Base-by-base conservation (phyloP, 2,113 vertebrate species). In the Ammodytes dubius region DNA sequence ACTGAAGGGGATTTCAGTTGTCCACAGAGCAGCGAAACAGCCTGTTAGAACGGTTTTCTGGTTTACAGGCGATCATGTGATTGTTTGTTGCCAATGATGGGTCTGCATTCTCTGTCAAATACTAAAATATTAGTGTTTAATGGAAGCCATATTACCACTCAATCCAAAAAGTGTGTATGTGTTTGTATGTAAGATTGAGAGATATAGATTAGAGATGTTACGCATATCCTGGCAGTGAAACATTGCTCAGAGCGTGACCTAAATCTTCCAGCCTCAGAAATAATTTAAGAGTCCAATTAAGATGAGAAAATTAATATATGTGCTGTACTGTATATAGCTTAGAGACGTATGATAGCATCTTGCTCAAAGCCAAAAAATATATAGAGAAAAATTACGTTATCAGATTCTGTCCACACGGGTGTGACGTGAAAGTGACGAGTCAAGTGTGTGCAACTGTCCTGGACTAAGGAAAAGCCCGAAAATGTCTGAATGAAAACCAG, bases 341-440 rank as follows among this genome's bases (percentile, higher is more conserved):
- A 74, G 61, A 87, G 65, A 78, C 74, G 54, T 90, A 71, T 70
- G 59, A 89, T 54, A 80, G 69, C 66, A 39, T 82, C 74, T 27
- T 81, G 90, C 93, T 93, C 68, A 77, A 94, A 93, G 93, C 94
- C 94, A 95, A 95, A 95, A 93, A 89, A 27, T 27, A 27, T 27
- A 27, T 27, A 27, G 47, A 87, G 59, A 47, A 66, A 76, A 45
- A 12, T 50, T 37, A 63, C 27, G 11, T 1, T 60, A 87, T 80
- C 83, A 40, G 73, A 82, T 47, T 79, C 52, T 77, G 72, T 90
- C 81, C 67, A 81, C 86, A 69, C 27, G 0, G 70, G 35, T 80
- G 59, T 79, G 83, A 84, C 64, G 54, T 74, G 15, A 77, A 63
- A 50, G 58, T 61, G 65, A 59, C 35, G 53, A 15, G 52, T 75